A percentile compares a stretch with the other conserved stretches of the same genome.
phyloP scores from a whole-genome alignment of 2,797 vertebrate genomes.

The Sebastes minor region DNA sequence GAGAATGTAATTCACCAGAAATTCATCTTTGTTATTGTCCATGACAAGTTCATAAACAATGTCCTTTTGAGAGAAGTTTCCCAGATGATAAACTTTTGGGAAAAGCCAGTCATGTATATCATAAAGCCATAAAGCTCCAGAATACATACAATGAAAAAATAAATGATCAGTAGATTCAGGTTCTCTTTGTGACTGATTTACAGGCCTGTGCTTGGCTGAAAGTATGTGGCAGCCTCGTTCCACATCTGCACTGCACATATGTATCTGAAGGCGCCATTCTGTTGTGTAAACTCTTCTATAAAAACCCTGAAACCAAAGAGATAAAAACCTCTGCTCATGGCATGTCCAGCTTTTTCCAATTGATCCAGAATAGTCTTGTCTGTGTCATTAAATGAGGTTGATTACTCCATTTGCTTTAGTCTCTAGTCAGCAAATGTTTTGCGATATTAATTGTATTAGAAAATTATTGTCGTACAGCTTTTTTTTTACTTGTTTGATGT shows the following conservation, averaged over 20 bases:
- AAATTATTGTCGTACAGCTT: background rate
- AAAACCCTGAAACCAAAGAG: background rate
- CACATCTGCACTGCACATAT: slow-evolving; percentile 38
- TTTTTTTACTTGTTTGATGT: background rate
- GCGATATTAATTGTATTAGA: background rate
- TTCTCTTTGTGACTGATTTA: background rate
- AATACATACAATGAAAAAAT: too few species aligned
- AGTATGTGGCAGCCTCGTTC: background rate
- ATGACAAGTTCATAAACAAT: too few species aligned
- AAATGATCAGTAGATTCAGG: too few species aligned
- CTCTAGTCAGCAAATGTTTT: background rate
- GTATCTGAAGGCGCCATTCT: background rate
- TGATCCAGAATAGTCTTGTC: background rate
- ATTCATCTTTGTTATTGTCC: too few species aligned
- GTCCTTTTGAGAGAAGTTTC: too few species aligned
- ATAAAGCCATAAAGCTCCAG: too few species aligned
- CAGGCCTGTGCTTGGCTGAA: background rate
- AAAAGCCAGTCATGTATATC: too few species aligned
- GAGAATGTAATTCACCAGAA: too few species aligned
- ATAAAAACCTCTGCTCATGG: background rate
- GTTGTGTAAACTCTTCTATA: background rate
- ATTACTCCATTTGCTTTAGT: background rate
- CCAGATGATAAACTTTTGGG: too few species aligned
- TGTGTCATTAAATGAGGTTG: background rate
- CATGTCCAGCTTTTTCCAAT: background rate